Evolutionary conservation across 2,113 vertebrate species (phyloP), one percentile per base, ranked within the genome.

Genomic region (Paraplagusia blochii): DNA sequence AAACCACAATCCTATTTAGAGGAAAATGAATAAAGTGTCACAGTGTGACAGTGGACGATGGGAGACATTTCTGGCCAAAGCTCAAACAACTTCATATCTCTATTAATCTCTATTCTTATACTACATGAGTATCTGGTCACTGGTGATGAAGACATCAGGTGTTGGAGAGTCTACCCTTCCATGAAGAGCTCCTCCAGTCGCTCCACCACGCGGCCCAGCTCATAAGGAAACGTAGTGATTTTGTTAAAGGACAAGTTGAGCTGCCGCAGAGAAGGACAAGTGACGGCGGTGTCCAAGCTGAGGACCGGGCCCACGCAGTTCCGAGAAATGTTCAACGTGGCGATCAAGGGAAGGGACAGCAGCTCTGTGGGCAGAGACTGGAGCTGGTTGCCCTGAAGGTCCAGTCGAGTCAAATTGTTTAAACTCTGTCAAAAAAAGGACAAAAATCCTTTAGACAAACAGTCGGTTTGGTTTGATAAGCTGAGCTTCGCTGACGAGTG

Each of bases 181-280:
- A 98, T 57, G 3, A 76, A 63, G 19, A 98, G 91, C 72, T 97
- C 95, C 43, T 97, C 93, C 48, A 99, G 83, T 2, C 84, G 90
- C 46, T 88, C 77, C 63, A 77, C 69, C 66, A 80, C 86, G 1
- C 62, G 49, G 8, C 85, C 65, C 58, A 97, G 88, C 69, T 86
- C 81, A 2, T 85, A 83, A 11, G 96, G 97, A 72, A 82, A 79
- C 40, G 63, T 58, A 4, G 78, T 78, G 44, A 99, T 80, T 47
- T 94, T 91, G 84, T 98, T 98, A 66, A 94, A 95, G 0, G 95
- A 95, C 43, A 99, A 85, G 69, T 94, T 97, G 22, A 99, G 82
- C 5, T 93, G 94, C 51, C 87, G 91, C 62, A 99, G 86, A 0
- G 91, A 90, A 0, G 81, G 82, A 67, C 94, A 95, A 72, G 67